Evolutionary conservation across 2,888 invertebrate genomes (phyloP).

Genomic region (Aporophyla lueneburgensis): DNA sequence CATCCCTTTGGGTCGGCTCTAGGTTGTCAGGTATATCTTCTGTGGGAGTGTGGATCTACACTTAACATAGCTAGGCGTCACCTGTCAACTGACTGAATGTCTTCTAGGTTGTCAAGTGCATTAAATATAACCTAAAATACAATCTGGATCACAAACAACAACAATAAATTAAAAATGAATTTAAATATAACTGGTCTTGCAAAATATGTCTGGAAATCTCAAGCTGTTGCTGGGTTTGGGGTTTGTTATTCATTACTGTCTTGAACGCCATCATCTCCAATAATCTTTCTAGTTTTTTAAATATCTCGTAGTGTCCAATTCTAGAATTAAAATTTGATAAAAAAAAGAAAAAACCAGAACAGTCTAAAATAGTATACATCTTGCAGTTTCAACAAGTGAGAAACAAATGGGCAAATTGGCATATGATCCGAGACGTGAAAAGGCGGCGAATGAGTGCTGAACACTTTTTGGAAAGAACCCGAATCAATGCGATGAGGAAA

Average conservation of each 20-base stretch:
- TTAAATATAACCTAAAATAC: conserved; percentile 13
- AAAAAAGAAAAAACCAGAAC: not conserved
- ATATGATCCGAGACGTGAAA: conserved; percentile 97
- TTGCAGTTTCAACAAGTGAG: conserved; percentile 93
- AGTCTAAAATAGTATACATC: not conserved
- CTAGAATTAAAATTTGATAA: not conserved
- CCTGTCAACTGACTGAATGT: conserved; percentile 3
- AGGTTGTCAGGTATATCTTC: too few relatives aligned
- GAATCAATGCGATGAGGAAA: conserved; percentile 95
- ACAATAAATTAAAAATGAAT: conserved; percentile 75
- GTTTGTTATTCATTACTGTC: conserved; percentile 69
- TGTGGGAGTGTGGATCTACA: too few relatives aligned
- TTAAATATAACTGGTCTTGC: conserved; percentile 77
- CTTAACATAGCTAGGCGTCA: too few relatives aligned
- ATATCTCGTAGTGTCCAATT: not conserved
- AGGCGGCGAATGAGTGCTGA: conserved; percentile 94
- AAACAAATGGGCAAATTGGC: conserved; percentile 95
- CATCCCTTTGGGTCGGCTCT: too few relatives aligned
- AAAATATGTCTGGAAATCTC: conserved; percentile 85
- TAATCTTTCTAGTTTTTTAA: not conserved
- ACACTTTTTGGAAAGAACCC: conserved; percentile 94
- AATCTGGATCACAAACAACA: not conserved
- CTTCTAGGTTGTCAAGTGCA: not conserved
- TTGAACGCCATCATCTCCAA: not conserved
- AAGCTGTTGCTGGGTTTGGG: conserved; percentile 80